phyloP scores from a whole-genome alignment of 2,888 invertebrate genomes.

The Drosophila conformis region DNA sequence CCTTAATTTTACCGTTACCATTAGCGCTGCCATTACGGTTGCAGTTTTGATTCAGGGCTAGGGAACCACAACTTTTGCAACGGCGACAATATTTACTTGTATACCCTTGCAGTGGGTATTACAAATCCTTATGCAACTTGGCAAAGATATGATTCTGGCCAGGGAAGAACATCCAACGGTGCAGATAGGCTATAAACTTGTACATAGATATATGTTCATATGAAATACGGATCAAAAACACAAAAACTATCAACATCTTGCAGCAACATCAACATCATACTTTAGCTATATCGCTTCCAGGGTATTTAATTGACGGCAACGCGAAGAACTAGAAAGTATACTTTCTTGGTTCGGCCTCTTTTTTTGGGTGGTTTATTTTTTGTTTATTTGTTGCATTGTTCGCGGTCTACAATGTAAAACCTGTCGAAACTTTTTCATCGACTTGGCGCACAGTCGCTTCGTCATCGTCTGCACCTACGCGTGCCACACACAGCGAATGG shows the following conservation, averaged over 20 bases:
- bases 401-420: slow-evolving; percentile 71
- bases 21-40: slow-evolving; percentile 39
- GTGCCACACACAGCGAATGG: slow-evolving; percentile 41
- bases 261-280: neutral
- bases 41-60: slow-evolving; percentile 23
- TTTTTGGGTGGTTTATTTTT: slow-evolving; percentile 3
- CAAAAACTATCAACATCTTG: neutral
- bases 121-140: neutral
- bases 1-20: slow-evolving; percentile 37
- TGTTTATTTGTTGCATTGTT: slow-evolving; percentile 54
- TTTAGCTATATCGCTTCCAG: neutral
- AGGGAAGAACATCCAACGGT: too few species aligned
- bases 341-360: neutral
- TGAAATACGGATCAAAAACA: neutral
- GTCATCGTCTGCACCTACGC: slow-evolving; percentile 36
- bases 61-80: neutral
- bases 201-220: too few species aligned
- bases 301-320: neutral
- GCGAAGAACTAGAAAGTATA: neutral
- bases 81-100: slow-evolving; percentile 10
- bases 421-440: slow-evolving; percentile 73
- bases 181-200: neutral
- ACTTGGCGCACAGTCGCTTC: slow-evolving; percentile 43
- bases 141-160: neutral
- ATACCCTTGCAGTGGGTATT: neutral